Percentiles rank a stretch among this genome's conserved stretches.
phyloP scores from a whole-genome alignment of 2,113 vertebrate species.

The Platysteira castanea region DNA sequence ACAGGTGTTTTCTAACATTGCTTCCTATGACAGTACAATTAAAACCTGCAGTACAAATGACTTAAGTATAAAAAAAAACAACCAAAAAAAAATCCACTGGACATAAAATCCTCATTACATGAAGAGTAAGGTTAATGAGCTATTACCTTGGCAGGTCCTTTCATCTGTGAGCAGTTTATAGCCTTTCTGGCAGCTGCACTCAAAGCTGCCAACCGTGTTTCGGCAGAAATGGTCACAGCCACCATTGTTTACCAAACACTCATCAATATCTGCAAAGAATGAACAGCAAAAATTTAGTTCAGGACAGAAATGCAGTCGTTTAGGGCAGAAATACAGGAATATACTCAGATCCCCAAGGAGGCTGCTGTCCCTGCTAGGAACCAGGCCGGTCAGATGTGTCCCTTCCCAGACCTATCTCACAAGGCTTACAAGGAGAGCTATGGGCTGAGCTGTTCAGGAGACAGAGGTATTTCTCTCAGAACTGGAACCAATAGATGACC shows the following conservation, averaged over 20 bases:
- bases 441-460: not conserved
- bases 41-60: not conserved
- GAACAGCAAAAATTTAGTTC: not conserved
- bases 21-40: not conserved
- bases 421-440: not conserved
- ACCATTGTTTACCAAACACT: constrained; percentile 91
- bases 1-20: not conserved
- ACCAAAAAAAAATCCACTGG: not conserved
- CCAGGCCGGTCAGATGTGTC: not conserved
- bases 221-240: constrained; percentile 94
- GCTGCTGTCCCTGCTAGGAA: not conserved
- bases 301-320: not conserved
- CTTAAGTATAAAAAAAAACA: not conserved
- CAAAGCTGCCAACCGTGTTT: constrained; percentile 97
- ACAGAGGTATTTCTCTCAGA: not conserved
- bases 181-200: constrained; percentile 95
- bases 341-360: not conserved
- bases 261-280: constrained; percentile 85
- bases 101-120: not conserved
- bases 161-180: constrained; percentile 95
- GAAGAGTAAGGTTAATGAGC: not conserved
- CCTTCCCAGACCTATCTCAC: not conserved
- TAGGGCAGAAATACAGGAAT: not conserved
- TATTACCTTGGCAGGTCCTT: constrained; percentile 91
- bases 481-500: not conserved